Evolutionary conservation across 2,797 vertebrate genomes (phyloP).

Genomic region (Chelon labrosus): DNA sequence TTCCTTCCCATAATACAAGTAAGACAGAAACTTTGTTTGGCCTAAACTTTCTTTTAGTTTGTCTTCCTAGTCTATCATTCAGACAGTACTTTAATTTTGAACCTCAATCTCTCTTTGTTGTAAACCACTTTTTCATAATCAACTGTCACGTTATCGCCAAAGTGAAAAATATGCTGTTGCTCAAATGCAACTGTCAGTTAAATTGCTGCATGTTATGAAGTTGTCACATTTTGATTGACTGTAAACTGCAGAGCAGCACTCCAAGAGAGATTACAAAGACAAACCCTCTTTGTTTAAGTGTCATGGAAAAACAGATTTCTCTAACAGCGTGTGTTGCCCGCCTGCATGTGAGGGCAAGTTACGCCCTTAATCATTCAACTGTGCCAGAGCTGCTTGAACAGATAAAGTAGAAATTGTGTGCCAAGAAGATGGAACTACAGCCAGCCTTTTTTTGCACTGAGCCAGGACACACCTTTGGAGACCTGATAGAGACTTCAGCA

Average conservation of each 20-base stretch:
- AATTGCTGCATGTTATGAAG: constrained; percentile 12
- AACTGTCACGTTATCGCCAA: neutral
- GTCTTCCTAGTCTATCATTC: neutral
- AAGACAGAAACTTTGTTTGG: neutral
- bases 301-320: constrained; percentile 33
- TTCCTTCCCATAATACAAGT: neutral
- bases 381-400: constrained; percentile 37
- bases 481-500: constrained; percentile 21
- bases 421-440: constrained; percentile 40
- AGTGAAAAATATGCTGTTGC: no score
- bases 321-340: neutral
- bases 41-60: neutral
- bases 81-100: neutral
- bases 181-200: neutral
- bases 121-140: neutral
- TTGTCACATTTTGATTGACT: constrained; percentile 43
- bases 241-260: constrained; percentile 24
- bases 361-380: constrained; percentile 23
- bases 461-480: constrained; percentile 40
- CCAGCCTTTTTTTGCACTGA: constrained; percentile 26
- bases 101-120: neutral
- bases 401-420: constrained; percentile 42
- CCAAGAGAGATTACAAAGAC: constrained; percentile 13
- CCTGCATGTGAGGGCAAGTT: constrained; percentile 50
- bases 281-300: constrained; percentile 44